Evolutionary conservation across 2,888 invertebrate genomes (phyloP), one percentile per base, ranked within the genome.

Genomic region (Globia sparganii): DNA sequence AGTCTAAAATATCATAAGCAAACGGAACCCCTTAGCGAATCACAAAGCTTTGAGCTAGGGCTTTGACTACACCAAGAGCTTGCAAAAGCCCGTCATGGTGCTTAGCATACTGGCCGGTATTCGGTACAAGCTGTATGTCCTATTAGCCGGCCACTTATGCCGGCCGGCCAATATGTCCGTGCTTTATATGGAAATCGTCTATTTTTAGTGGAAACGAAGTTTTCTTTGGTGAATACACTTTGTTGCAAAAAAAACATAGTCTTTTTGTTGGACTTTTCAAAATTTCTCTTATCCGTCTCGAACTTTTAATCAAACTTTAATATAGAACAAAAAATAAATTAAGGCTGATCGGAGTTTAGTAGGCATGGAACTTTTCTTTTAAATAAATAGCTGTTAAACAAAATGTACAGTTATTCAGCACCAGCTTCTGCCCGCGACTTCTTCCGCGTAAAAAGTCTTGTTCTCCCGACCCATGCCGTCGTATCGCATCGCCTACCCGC

Each of bases 41-140:
- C 77, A 90, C 90, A 92, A 91, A 91, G 92, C 90, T 91, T 92
- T 92, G 91, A 81, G 84, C 49, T 83, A 76, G 74, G 70, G 72
- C 85, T 88, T 88, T 88, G 80, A 85, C 78, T 81, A 62, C 62
- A 80, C 67, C 72, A 83, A 85, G 81, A 86, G 88, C 74, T 79
- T 83, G 80, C 77, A 82, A 78, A 85, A 84, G 80, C 80, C 84
- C 70, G 80, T 85, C 76, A 81, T 75, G 78, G 77, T 83, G 81
- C 88, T 89, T 84, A 82, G 74, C 73, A 64, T 83, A 80, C 79
- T 87, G 80, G 53, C 80, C 79, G 40, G 81, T 69, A 81, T 79
- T 72, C 37, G 40, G 80, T 62, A 72, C 53, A 80, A 76, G 83
- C 76, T 75, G 43, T 66, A 78, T 76, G 77, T 82, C 77, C 75